Percentiles rank a stretch among this genome's conserved stretches.
Conservation (phyloP, 2,113 vertebrate genomes). For the Acanthochromis polyacanthus region DNA sequence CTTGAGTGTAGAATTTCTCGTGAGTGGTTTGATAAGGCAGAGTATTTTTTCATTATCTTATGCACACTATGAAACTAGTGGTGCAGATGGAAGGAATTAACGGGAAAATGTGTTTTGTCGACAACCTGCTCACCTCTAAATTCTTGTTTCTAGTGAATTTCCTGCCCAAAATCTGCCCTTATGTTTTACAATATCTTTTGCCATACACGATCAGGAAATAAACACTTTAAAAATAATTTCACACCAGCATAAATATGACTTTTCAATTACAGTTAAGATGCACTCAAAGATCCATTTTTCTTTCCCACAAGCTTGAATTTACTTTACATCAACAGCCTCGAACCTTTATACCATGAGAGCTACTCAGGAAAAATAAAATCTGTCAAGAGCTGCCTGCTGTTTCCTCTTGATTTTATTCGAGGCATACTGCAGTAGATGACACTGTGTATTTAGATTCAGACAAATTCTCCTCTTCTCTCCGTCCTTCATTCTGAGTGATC, state of each 20-base stretch:
- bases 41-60: neutral
- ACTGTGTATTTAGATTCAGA: conserved; percentile 20
- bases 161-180: neutral
- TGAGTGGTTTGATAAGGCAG: neutral
- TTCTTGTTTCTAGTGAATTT: no score
- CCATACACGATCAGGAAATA: neutral
- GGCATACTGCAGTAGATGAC: conserved; percentile 10
- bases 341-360: conserved; percentile 23
- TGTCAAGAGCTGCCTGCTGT: conserved; percentile 29
- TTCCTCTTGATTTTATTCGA: conserved; percentile 26
- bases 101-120: neutral
- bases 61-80: neutral
- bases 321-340: conserved; percentile 11
- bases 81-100: neutral
- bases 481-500: conserved; percentile 27
- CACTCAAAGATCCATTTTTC: conserved; percentile 6
- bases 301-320: conserved; percentile 14
- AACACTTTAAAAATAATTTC: neutral
- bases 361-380: conserved; percentile 27
- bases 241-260: neutral
- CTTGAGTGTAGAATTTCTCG: neutral
- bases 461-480: conserved; percentile 7
- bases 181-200: neutral
- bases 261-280: conserved; percentile 7
- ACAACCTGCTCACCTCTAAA: no score